Evolutionary conservation across 2,113 vertebrate genomes (phyloP), one percentile per base, ranked within the genome.

Genomic region (Callocephalon fimbriatum): DNA sequence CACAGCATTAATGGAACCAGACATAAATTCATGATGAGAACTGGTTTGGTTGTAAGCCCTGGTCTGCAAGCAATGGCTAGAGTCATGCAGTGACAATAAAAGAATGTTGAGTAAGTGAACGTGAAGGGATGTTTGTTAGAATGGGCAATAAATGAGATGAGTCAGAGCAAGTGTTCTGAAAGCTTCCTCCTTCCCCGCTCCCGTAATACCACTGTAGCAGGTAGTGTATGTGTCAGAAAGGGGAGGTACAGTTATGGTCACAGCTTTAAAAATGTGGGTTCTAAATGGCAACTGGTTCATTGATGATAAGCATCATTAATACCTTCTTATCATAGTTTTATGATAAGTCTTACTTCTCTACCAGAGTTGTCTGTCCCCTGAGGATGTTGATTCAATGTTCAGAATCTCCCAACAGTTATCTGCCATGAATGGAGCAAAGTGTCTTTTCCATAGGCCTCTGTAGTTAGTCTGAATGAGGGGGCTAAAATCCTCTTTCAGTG

Each of bases 171-270:
- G 22, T 50, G 11, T 9, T 54, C 20, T 17, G 12, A 37, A 80
- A 77, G 54, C 53, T 61, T 59, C n/a, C 9, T 78, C 42, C 16
- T 11, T 31, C n/a, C 78, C 12, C 44, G 3, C 7, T 13, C 25
- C 9, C 0, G 0, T 32, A 47, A 18, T 31, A 72, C 35, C 38
- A 16, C 7, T 26, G 3, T 26, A n/a, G 51, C 21, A 44, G 45
- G 37, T 79, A 32, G 9, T 23, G 3, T 73, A 6, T 56, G 16
- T 35, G 14, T 76, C 61, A 40, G 37, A 7, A 77, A 77, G 18
- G 23, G 40, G 21, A n/a, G 15, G 62, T 77, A 35, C 44, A 44
- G 8, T 54, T 84, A 21, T 6, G 29, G 37, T 53, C 42, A n/a
- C 35, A 58, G 70, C 70, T 81, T 87, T 38, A 56, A 58, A 81